Evolutionary conservation across 2,113 vertebrate genomes (phyloP).

Genomic region (Anser brachyrhynchus): DNA sequence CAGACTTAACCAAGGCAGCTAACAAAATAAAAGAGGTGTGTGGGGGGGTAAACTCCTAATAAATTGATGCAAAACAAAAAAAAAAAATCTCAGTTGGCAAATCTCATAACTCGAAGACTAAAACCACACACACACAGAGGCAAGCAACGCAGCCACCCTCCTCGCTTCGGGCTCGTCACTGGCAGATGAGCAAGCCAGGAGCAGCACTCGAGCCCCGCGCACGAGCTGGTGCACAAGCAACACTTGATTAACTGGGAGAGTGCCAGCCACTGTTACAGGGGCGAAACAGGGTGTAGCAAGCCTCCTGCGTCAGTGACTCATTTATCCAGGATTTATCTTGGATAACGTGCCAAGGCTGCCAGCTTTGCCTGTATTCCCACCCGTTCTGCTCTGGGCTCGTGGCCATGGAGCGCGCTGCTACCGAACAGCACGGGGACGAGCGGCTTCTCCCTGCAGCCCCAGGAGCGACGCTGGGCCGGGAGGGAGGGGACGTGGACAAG

Average conservation of each 20-base stretch:
- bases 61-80: background rate
- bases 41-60: background rate
- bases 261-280: background rate
- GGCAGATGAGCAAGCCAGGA: background rate
- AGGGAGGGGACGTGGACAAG: background rate
- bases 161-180: background rate
- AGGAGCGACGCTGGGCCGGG: background rate
- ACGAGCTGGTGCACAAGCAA: fast-evolving
- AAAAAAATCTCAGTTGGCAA: background rate
- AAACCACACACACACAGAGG: background rate
- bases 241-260: fast-evolving
- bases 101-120: fast-evolving
- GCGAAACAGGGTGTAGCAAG: background rate
- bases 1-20: background rate
- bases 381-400: background rate
- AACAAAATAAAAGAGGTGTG: background rate
- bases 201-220: background rate
- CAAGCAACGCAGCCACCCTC: background rate
- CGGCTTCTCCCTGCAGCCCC: background rate
- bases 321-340: background rate
- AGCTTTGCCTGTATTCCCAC: background rate
- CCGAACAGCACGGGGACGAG: background rate
- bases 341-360: background rate
- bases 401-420: fast-evolving
- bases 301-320: background rate